These are phyloP conservation scores for Apocheima hispidaria DNA, from an alignment of 2,888 invertebrate genomes.

Conservation along the genomic window DNA sequence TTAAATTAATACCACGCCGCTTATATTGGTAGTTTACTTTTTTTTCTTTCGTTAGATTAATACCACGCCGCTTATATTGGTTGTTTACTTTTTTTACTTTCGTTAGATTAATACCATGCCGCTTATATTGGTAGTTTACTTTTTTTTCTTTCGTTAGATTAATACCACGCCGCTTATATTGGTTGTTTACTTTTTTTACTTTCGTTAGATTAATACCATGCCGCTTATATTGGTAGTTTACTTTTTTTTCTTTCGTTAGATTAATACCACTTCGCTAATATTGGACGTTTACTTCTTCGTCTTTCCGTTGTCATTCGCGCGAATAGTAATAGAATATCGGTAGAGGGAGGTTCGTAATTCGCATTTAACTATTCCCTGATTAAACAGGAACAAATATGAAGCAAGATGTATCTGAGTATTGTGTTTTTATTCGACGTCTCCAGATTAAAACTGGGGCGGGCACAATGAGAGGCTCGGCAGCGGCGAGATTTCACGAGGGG, in stretches of 20 bases:
- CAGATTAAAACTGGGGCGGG: constrained; percentile 81
- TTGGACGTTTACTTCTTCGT: constrained; percentile 64
- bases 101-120: too few species aligned
- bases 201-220: too few species aligned
- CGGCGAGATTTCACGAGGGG: constrained; percentile 60
- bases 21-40: too few species aligned
- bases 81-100: too few species aligned
- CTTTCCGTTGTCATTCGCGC: constrained; percentile 50
- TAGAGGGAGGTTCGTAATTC: constrained; percentile 45
- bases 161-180: too few species aligned
- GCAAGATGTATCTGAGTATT: constrained; percentile 74
- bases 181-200: too few species aligned
- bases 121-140: too few species aligned
- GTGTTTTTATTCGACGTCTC: constrained; percentile 80
- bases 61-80: too few species aligned
- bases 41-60: constrained; percentile 57
- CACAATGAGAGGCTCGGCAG: constrained; percentile 70
- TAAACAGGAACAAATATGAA: constrained; percentile 72
- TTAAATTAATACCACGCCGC: too few species aligned
- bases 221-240: too few species aligned
- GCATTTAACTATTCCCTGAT: constrained; percentile 63
- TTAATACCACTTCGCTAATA: constrained; percentile 66
- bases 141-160: constrained; percentile 57
- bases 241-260: constrained; percentile 64
- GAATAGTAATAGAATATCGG: constrained; percentile 45